Conservation (phyloP, 2,113 vertebrate genomes). For the Myanophis thanlyinensis region DNA sequence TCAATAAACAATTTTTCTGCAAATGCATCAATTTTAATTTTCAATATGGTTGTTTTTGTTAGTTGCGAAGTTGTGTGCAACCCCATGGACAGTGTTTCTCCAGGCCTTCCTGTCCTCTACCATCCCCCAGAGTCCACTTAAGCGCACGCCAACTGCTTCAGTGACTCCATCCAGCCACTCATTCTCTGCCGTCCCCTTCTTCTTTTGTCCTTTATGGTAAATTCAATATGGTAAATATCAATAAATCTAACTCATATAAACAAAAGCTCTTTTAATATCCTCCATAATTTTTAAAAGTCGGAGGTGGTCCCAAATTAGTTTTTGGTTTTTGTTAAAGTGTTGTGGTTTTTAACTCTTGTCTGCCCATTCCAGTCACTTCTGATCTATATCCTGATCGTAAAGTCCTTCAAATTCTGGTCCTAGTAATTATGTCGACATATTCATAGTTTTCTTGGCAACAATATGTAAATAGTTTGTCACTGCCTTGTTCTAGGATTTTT, state of each 20-base stretch:
- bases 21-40: not conserved
- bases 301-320: not conserved
- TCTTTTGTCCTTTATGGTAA: too few relatives aligned
- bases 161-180: too few relatives aligned
- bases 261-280: not conserved
- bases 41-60: too few relatives aligned
- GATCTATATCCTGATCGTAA: not conserved
- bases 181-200: too few relatives aligned
- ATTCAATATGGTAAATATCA: not conserved
- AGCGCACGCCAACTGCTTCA: too few relatives aligned
- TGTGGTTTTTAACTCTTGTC: not conserved
- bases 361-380: not conserved
- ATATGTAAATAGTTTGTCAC: not conserved
- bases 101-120: too few relatives aligned
- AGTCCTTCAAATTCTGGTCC: not conserved
- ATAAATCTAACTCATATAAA: not conserved
- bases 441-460: not conserved
- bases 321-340: not conserved
- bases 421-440: not conserved
- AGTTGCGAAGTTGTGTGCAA: too few relatives aligned
- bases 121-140: too few relatives aligned
- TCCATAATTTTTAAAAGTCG: not conserved
- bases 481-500: not conserved
- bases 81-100: too few relatives aligned
- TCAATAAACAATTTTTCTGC: not conserved